Evolutionary conservation across 2,113 vertebrate genomes (phyloP), one percentile per base, ranked within the genome.

Genomic region (Perca flavescens): DNA sequence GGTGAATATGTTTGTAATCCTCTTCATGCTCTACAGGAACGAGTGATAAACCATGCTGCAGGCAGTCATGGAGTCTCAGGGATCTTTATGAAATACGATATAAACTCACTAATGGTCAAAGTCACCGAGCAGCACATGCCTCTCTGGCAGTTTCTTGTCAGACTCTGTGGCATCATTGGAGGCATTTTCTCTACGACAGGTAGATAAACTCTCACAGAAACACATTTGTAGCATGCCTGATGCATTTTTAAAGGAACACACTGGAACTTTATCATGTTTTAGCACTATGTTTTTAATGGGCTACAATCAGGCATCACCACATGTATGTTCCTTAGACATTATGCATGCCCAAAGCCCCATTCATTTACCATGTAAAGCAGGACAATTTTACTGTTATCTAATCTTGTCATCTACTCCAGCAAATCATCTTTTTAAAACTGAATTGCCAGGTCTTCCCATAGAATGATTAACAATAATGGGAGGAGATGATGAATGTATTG

Each of bases 111-210:
- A 2, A 99, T 97, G 98, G 98, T 99, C 83, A 97, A 95, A 0
- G 97, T 99, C 82, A 99, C 97, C 0, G 98, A 99, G 93, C 96
- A 99, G 80, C 97, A 99, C 90, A 99, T 99, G 98, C 98, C 98
- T 8, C 95, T 99, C 28, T 99, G 98, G 97, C 96, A 99, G 95
- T 99, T 99, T 88, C 95, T 99, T 25, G 95, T 99, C 84, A 95
- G 98, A 64, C 96, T 99, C 57, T 99, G 98, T 85, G 98, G 98
- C 85, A 99, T 99, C 88, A 71, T 99, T 34, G 98, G 98, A 83
- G 98, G 98, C 83, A 99, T 99, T 92, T 99, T 99, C 94, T 97
- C 98, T 70, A 99, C 98, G 46, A 99, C 98, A 95, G 98, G 98
- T 91, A 47, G 13, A 43, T 34, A 5, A 68, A 79, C 15, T 4